Evolutionary conservation across 2,888 invertebrate genomes (phyloP).

Genomic region (Adineta ricciae): DNA sequence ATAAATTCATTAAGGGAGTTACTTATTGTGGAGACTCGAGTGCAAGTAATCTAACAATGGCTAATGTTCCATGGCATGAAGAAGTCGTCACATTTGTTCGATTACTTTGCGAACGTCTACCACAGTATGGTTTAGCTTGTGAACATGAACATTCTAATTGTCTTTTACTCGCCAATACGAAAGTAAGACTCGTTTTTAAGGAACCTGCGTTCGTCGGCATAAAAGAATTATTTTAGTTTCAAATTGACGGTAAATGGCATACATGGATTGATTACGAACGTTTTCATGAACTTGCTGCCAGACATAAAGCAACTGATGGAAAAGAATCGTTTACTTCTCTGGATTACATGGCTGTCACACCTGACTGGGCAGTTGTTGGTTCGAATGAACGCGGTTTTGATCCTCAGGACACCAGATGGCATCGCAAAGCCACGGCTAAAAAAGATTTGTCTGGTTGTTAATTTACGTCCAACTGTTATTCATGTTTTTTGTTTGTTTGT

Average conservation of each 20-base stretch:
- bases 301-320: slow-evolving; percentile 47
- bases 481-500: too few species aligned
- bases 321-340: slow-evolving; percentile 50
- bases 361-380: slow-evolving; percentile 56
- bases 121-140: slow-evolving; percentile 53
- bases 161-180: slow-evolving; percentile 54
- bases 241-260: slow-evolving; percentile 53
- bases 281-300: slow-evolving; percentile 52
- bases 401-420: slow-evolving; percentile 53
- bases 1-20: slow-evolving; percentile 45
- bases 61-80: slow-evolving; percentile 58
- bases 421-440: slow-evolving; percentile 39
- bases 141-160: slow-evolving; percentile 59
- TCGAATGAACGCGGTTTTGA: slow-evolving; percentile 55
- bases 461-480: neutral
- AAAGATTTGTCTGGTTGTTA: slow-evolving; percentile 33
- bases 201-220: neutral
- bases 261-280: slow-evolving; percentile 57
- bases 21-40: slow-evolving; percentile 57
- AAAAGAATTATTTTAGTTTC: slow-evolving; percentile 49
- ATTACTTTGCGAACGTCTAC: slow-evolving; percentile 49
- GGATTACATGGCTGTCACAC: slow-evolving; percentile 55
- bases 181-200: slow-evolving; percentile 42
- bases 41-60: slow-evolving; percentile 54
- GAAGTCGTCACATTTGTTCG: slow-evolving; percentile 54